Base-by-base conservation (phyloP, 2,888 invertebrate species). In the Psococerastis gibbosa region DNA sequence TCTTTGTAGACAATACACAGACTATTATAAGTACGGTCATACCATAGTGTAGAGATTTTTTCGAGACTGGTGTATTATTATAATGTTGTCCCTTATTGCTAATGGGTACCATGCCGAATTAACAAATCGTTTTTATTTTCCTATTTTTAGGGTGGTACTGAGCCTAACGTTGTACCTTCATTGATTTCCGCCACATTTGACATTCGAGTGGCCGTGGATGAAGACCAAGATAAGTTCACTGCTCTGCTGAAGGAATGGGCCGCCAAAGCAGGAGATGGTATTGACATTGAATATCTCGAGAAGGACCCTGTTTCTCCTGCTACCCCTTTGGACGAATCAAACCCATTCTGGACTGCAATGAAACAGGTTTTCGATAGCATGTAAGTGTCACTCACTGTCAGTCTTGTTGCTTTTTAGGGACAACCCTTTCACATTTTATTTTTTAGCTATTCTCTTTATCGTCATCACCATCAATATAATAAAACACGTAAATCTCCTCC, bases 121-220 rank as follows among this genome's bases (percentile, higher is more conserved):
- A n/a, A n/a, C n/a, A n/a, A n/a, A n/a, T n/a, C n/a, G n/a, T n/a
- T n/a, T n/a, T n/a, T n/a, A n/a, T n/a, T n/a, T n/a, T n/a, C n/a
- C n/a, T n/a, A n/a, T 27, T 27, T 27, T 27, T 11, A 75, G 71
- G 92, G 92, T 47, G 94, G 94, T 4, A 75, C 89, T 0, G 92
- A 92, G 64, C 70, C 75, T 2, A 94, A 94, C 61, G 89, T 94
- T 0, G 73, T 95, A 18, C 94, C 95, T 1, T 76, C 81, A 35
- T 75, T 80, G 54, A 61, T 94, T 49, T 69, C 69, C 1, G 78
- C 74, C 0, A 72, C 77, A 47, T 79, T 84, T 57, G 84, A 83
- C 57, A 64, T 78, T 43, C 71, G 89, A 41, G 59, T 85, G 22
- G 73, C 77, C 1, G 70, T 75, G 1, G 68, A 70, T 2, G 68